Evolutionary conservation across 2,888 invertebrate species (phyloP), one percentile per base, ranked within the genome.

Genomic region (Chrysopilus asiliformis): DNA sequence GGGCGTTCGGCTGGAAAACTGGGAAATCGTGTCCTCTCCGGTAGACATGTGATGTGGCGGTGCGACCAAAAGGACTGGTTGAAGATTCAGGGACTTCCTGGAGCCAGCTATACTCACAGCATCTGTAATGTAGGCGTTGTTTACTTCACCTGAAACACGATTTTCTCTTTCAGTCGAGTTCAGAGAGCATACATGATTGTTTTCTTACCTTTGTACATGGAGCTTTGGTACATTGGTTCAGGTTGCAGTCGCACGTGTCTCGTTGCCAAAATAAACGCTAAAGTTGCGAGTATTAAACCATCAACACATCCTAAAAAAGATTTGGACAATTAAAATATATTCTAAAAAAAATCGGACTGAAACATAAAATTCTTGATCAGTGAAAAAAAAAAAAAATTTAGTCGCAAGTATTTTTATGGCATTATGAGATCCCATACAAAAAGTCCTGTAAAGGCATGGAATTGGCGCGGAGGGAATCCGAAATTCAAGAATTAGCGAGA

Each of bases 231-330:
- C 25, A 74, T 71, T 8, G 79, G 79, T 60, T 87, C 87, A 0
- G 86, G 78, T 54, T 85, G 84, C 32, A 90, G 68, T 38, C 81
- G 71, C 13, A 90, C 81, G 60, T 94, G 91, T 38, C 90, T 68
- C 5, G 87, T 83, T 20, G 91, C 93, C 47, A 95, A 70, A 50
- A 93, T 87, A 65, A 95, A 94, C 10, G 94, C 94, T 40, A 95
- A 70, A 1, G 85, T 79, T 0, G 93, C 78, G 44, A 93, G 68
- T 42, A 90, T 86, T 34, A 80, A 67, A 35, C 86, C 86, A 59
- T 91, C 91, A 47, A 84, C 61, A 37, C 86, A 81, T 1, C 83
- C 52, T 52, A 18, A 15, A 38, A 5, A 55, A 12, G 20, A 7
- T 5, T 16, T n/a, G 34, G 19, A 28, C 2, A 15, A 20, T 17